Evolutionary conservation across 2,797 vertebrate species (phyloP).

Genomic region (Esox masquinongy): DNA sequence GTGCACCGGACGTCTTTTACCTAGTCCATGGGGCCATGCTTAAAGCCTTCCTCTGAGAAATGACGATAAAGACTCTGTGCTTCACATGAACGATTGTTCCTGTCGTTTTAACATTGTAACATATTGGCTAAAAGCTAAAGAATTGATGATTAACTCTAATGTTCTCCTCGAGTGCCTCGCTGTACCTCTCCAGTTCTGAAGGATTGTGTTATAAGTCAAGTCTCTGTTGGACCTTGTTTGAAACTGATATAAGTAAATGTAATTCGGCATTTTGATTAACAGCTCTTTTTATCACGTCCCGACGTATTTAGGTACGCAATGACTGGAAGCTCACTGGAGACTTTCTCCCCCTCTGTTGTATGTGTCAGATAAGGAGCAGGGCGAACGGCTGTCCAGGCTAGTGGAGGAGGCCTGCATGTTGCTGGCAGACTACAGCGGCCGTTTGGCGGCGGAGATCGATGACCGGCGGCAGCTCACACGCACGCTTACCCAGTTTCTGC

Average conservation of each 20-base stretch:
- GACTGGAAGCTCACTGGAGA: no score
- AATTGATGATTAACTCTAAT: no score
- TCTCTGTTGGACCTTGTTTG: no score
- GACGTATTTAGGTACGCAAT: no score
- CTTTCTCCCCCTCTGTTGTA: constrained; percentile 26
- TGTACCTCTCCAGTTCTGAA: no score
- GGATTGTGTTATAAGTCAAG: no score
- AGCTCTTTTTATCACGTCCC: no score
- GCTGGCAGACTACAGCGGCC: constrained; percentile 97
- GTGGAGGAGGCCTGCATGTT: constrained; percentile 99
- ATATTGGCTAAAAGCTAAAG: no score
- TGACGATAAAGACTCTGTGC: neutral
- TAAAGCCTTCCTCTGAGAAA: neutral
- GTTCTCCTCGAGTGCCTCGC: no score
- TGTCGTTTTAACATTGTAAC: neutral
- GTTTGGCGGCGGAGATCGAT: constrained; percentile 96
- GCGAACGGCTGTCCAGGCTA: constrained; percentile 92
- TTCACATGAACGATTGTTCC: neutral
- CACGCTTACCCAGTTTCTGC: constrained; percentile 91
- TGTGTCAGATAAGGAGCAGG: constrained; percentile 92
- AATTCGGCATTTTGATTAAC: no score
- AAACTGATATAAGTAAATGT: no score
- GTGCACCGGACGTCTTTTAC: neutral
- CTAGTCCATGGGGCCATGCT: neutral
- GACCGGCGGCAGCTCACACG: constrained; percentile 95